A percentile compares a stretch with the other conserved stretches of the same genome.
phyloP scores from a whole-genome alignment of 2,113 vertebrate species.

The Hoplias malabaricus region DNA sequence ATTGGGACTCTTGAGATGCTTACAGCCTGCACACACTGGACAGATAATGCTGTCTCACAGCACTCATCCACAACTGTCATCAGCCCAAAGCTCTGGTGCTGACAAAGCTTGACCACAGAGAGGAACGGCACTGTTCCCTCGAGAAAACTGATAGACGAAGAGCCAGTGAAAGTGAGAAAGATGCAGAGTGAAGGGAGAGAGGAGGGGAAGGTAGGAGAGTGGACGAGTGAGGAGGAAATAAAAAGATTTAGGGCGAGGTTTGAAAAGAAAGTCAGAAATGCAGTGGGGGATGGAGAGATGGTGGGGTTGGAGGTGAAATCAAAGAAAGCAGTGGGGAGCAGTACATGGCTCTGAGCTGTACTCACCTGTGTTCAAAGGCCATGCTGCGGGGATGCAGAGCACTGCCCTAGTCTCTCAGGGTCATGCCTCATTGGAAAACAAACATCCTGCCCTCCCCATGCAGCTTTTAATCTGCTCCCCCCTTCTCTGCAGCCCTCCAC shows the following conservation, averaged over 20 bases:
- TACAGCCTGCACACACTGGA: slow-evolving; percentile 18
- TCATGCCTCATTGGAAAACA: slow-evolving; percentile 80
- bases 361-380: slow-evolving; percentile 60
- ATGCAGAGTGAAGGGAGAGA: slow-evolving; percentile 45
- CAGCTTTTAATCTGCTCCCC: slow-evolving; percentile 64
- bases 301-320: too few species aligned
- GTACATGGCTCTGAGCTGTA: slow-evolving; percentile 10
- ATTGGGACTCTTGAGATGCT: too few species aligned
- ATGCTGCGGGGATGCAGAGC: slow-evolving; percentile 66
- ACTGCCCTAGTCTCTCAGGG: slow-evolving; percentile 73
- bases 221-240: slow-evolving; percentile 6
- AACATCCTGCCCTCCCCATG: slow-evolving; percentile 76
- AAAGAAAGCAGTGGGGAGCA: slow-evolving; percentile 21
- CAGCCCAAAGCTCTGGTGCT: slow-evolving; percentile 36
- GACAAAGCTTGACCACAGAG: slow-evolving; percentile 28
- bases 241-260: neutral
- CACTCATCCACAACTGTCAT: slow-evolving; percentile 42
- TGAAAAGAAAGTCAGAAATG: neutral
- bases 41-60: slow-evolving; percentile 41
- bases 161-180: slow-evolving; percentile 43
- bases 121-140: slow-evolving; percentile 48
- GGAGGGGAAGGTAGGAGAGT: slow-evolving; percentile 5
- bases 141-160: slow-evolving; percentile 42
- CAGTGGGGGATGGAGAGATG: neutral
- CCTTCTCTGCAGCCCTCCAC: slow-evolving; percentile 62